Conservation (phyloP, 2,113 vertebrate species). For the Dicaeum eximium region DNA sequence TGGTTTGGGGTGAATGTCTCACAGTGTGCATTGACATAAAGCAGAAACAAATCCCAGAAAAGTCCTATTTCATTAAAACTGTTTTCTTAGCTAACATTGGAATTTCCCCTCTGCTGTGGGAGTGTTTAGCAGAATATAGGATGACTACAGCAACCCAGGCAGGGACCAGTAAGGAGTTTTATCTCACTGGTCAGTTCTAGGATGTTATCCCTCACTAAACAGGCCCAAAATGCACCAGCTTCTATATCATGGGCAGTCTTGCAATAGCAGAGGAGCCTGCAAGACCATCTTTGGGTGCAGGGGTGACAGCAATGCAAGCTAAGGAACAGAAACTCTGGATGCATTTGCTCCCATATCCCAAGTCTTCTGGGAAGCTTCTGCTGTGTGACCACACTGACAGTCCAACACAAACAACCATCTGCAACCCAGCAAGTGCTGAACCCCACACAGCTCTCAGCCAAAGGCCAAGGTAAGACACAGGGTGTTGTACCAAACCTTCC, state of each 20-base stretch:
- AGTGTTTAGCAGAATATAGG: neutral
- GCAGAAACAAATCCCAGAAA: neutral
- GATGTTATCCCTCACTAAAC: neutral
- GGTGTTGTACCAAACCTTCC: neutral
- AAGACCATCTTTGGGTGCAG: neutral
- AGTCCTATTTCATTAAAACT: neutral
- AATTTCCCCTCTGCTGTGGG: neutral
- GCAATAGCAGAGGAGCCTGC: neutral
- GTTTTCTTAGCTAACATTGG: rapidly evolving
- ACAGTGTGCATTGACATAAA: neutral
- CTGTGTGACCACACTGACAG: neutral
- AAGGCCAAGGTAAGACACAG: neutral
- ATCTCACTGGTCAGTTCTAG: neutral
- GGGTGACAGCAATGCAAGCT: neutral
- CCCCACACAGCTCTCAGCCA: neutral
- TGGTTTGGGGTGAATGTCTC: neutral
- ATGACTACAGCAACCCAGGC: neutral
- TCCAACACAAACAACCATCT: neutral
- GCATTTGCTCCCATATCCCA: neutral
- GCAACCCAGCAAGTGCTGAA: neutral
- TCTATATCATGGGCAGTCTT: neutral
- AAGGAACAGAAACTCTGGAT: neutral
- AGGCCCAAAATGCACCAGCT: neutral
- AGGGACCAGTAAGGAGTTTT: neutral
- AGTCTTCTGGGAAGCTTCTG: neutral